These are phyloP conservation scores for Upupa epops DNA, from an alignment of 2,113 vertebrate species.

Conservation along the genomic window DNA sequence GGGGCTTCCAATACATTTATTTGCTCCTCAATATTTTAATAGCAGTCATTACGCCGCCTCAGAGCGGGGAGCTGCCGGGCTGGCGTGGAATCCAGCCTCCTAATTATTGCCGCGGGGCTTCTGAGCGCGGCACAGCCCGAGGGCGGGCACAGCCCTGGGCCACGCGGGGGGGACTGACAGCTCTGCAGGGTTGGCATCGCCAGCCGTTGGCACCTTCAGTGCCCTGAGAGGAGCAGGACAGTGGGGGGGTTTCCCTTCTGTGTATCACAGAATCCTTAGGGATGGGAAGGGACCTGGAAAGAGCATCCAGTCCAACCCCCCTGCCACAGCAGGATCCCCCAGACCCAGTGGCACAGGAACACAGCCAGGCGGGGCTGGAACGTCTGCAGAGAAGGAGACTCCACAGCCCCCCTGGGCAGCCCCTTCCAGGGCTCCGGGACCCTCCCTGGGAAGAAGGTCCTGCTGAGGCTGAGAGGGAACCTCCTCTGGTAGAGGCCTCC, in stretches of 20 bases:
- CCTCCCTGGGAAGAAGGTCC: no score
- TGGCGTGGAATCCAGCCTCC: neutral
- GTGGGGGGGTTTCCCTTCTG: neutral
- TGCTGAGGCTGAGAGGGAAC: no score
- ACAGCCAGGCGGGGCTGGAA: no score
- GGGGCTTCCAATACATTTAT: slow-evolving; percentile 10
- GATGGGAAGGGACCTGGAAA: no score
- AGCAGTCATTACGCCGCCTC: slow-evolving; percentile 11
- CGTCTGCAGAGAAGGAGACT: no score
- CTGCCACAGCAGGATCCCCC: no score
- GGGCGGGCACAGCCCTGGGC: neutral
- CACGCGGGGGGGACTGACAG: neutral
- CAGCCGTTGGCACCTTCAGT: neutral
- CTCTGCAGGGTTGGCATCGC: neutral
- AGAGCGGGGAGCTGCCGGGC: neutral
- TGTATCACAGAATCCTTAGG: no score
- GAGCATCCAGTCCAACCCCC: no score
- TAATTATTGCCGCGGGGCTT: neutral
- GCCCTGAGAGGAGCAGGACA: neutral
- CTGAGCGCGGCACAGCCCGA: neutral
- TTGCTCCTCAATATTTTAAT: slow-evolving; percentile 39
- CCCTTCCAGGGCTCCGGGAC: no score
- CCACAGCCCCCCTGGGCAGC: no score
- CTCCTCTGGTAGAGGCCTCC: no score
- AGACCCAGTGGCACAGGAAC: no score